phyloP scores from a whole-genome alignment of 2,113 vertebrate genomes.

The Peromyscus maniculatus region DNA sequence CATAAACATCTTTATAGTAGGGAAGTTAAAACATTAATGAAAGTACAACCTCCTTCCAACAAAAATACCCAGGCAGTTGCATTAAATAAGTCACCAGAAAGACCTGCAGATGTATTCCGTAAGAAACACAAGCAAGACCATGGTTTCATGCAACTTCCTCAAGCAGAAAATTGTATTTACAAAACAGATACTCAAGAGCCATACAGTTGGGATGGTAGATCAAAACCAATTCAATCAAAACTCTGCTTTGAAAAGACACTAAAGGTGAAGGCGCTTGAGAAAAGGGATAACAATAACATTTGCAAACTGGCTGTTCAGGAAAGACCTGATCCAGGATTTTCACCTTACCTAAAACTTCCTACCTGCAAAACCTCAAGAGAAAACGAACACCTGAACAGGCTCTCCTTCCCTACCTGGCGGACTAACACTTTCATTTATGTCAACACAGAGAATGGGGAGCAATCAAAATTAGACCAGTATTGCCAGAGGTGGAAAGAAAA shows the following conservation, averaged over 20 bases:
- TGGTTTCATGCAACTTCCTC: constrained; percentile 18
- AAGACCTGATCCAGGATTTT: constrained; percentile 40
- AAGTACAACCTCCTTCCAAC: constrained; percentile 54
- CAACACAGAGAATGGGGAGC: constrained; percentile 65
- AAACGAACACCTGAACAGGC: constrained; percentile 48
- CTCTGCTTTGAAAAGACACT: constrained; percentile 64
- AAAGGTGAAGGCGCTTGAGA: constrained; percentile 63
- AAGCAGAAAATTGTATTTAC: constrained; percentile 61
- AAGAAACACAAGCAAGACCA: constrained; percentile 73
- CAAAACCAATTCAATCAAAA: constrained; percentile 63
- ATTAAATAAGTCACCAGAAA: constrained; percentile 69
- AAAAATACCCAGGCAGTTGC: constrained; percentile 41
- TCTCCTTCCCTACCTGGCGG: constrained; percentile 52
- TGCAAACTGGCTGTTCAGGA: constrained; percentile 43
- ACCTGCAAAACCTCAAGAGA: constrained; percentile 54
- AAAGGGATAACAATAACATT: constrained; percentile 29
- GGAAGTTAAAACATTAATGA: constrained; percentile 57
- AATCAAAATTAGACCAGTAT: constrained; percentile 59
- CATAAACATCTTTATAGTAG: constrained; percentile 45
- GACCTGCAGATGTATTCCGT: background rate
- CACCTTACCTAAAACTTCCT: constrained; percentile 52
- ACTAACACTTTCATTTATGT: constrained; percentile 43
- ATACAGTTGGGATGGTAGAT: constrained; percentile 49
- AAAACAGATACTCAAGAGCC: constrained; percentile 66
- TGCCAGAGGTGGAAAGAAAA: constrained; percentile 67